These are phyloP conservation scores for Cryptocephalus moraei DNA, from an alignment of 2,888 invertebrate species.

Conservation along the genomic window DNA sequence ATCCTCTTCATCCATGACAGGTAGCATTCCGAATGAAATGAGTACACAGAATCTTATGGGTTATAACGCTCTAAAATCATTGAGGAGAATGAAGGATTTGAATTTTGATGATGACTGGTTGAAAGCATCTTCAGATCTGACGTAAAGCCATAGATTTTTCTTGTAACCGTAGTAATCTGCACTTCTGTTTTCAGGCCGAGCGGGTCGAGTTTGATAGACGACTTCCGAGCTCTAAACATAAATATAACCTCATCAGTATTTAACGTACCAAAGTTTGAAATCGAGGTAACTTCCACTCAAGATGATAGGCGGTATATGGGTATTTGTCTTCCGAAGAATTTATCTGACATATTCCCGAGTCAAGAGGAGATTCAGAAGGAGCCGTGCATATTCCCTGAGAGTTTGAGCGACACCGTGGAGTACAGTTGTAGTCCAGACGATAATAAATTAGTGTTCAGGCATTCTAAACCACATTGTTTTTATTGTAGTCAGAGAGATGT, in stretches of 20 bases:
- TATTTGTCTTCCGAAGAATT: conserved; percentile 59
- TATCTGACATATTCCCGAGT: conserved; percentile 51
- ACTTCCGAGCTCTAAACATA: conserved; percentile 14
- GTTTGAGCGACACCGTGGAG: background rate
- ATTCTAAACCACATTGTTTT: conserved; percentile 16
- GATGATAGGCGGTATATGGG: conserved; percentile 53
- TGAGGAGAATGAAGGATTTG: conserved; percentile 38
- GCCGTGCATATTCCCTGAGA: conserved; percentile 11
- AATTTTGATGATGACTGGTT: conserved; percentile 12
- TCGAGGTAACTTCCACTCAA: conserved; percentile 16
- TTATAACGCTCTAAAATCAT: conserved; percentile 59
- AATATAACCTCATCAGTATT: conserved; percentile 27
- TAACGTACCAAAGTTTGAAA: conserved; percentile 29
- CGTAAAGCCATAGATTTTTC: background rate
- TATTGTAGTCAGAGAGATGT: conserved; percentile 14
- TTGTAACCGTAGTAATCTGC: background rate
- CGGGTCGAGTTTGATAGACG: conserved; percentile 15
- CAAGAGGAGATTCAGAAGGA: conserved; percentile 14
- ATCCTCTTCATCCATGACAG: conserved; percentile 39
- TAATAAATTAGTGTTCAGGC: conserved; percentile 2
- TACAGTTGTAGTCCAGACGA: background rate
- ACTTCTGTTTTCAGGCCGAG: conserved; percentile 8
- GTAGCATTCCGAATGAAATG: conserved; percentile 44
- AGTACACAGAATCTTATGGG: conserved; percentile 69
- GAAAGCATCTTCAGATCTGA: too few relatives aligned